phyloP scores from a whole-genome alignment of 2,113 vertebrate genomes.

The Sapayoa aenigma region DNA sequence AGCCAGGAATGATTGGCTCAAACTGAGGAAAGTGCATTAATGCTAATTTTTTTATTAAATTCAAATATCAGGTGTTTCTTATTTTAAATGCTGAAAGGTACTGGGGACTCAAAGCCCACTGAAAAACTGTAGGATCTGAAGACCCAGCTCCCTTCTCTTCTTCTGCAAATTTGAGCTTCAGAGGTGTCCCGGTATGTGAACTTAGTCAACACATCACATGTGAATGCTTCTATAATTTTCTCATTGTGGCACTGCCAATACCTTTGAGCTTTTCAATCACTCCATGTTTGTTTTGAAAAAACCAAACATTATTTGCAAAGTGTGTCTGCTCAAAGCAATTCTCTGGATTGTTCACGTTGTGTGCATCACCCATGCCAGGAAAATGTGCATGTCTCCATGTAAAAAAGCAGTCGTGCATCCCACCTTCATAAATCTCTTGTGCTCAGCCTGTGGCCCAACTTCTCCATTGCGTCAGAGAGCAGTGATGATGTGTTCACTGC shows the following conservation, averaged over 20 bases:
- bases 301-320: not conserved
- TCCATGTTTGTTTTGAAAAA: not conserved
- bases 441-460: not conserved
- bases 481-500: not conserved
- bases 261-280: not conserved
- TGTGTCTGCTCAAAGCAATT: not conserved
- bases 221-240: not conserved
- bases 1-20: not conserved
- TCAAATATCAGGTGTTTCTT: not conserved
- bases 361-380: not conserved
- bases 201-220: accelerated
- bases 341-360: not conserved
- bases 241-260: not conserved
- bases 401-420: not conserved
- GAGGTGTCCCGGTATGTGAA: not conserved
- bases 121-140: not conserved
- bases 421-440: not conserved
- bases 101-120: not conserved
- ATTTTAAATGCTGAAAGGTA: not conserved
- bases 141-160: not conserved
- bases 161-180: accelerated
- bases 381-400: not conserved
- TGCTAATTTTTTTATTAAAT: not conserved
- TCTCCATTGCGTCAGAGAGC: not conserved
- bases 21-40: not conserved